phyloP scores from a whole-genome alignment of 2,888 invertebrate species.

The Sipha maydis region DNA sequence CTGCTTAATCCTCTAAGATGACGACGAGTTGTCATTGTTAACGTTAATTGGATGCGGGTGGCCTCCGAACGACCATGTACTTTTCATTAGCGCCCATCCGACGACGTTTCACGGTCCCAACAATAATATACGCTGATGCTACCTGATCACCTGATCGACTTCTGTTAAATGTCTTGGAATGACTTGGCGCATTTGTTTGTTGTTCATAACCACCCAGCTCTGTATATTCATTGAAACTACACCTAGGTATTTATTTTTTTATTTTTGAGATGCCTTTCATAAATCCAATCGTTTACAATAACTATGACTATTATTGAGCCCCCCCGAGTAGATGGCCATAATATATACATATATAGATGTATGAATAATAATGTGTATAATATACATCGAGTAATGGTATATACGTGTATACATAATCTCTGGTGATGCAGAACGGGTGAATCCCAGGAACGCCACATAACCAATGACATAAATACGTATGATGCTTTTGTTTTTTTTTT shows the following conservation, averaged over 20 bases:
- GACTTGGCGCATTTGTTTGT: constrained; percentile 55
- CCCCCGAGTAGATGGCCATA: neutral
- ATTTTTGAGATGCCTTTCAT: constrained; percentile 14
- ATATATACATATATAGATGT: neutral
- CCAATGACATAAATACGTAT: neutral
- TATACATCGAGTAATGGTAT: neutral
- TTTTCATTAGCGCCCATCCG: constrained; percentile 49
- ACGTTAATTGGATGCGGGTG: constrained; percentile 56
- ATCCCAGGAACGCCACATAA: constrained; percentile 1
- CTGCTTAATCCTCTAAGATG: neutral
- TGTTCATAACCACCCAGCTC: constrained; percentile 38
- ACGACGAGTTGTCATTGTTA: constrained; percentile 40
- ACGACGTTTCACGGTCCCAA: constrained; percentile 48
- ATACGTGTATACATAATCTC: constrained; percentile 1
- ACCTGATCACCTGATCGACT: constrained; percentile 10
- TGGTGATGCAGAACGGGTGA: constrained; percentile 47
- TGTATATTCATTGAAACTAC: constrained; percentile 26
- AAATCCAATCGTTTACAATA: constrained; percentile 48
- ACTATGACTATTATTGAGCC: neutral
- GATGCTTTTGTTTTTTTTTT: neutral
- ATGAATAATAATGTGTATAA: neutral
- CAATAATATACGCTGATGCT: neutral
- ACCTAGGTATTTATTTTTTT: neutral
- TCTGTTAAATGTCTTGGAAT: constrained; percentile 22
- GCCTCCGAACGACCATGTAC: constrained; percentile 48